Conservation (phyloP, 2,888 invertebrate species). For the Trissonchulus latispiculum region DNA sequence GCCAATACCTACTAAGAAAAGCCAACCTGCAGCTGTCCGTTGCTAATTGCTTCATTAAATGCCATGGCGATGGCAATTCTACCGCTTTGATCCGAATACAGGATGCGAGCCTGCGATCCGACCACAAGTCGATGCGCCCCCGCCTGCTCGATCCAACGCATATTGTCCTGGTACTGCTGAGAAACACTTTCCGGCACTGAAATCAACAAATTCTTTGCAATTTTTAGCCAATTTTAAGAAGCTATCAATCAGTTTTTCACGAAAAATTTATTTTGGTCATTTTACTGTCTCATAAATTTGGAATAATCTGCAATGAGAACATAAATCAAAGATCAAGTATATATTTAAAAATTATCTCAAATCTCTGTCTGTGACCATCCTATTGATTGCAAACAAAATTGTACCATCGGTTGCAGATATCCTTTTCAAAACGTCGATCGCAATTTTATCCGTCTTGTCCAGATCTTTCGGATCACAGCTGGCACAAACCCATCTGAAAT, state of each 20-base stretch:
- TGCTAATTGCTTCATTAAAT: slow-evolving; percentile 52
- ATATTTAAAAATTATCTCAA: too few species aligned
- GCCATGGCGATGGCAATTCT: slow-evolving; percentile 51
- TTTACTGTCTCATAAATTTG: too few species aligned
- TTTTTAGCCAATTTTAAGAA: too few species aligned
- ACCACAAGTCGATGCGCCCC: slow-evolving; percentile 53
- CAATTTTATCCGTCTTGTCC: slow-evolving; percentile 52
- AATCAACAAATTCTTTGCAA: too few species aligned
- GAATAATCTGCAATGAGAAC: too few species aligned
- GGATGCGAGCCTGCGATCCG: slow-evolving; percentile 53
- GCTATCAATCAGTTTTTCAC: too few species aligned
- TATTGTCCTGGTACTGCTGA: slow-evolving; percentile 54
- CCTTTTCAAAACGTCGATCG: slow-evolving; percentile 48
- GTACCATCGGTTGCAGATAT: slow-evolving; percentile 34
- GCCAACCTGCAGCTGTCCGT: too few species aligned
- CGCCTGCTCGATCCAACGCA: slow-evolving; percentile 54
- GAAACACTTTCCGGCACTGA: slow-evolving; percentile 48
- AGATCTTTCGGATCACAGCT: slow-evolving; percentile 52
- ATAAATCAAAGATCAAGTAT: too few species aligned
- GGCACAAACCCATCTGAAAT: slow-evolving; percentile 54
- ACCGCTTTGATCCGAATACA: slow-evolving; percentile 55
- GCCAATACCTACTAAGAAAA: too few species aligned
- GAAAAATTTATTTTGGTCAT: too few species aligned
- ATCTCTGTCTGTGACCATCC: too few species aligned
- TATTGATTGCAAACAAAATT: too few species aligned